A percentile compares a stretch with the other conserved stretches of the same genome.
Evolutionary conservation across 2,888 invertebrate species (phyloP).

Genomic region (Hemistola chrysoprasaria): DNA sequence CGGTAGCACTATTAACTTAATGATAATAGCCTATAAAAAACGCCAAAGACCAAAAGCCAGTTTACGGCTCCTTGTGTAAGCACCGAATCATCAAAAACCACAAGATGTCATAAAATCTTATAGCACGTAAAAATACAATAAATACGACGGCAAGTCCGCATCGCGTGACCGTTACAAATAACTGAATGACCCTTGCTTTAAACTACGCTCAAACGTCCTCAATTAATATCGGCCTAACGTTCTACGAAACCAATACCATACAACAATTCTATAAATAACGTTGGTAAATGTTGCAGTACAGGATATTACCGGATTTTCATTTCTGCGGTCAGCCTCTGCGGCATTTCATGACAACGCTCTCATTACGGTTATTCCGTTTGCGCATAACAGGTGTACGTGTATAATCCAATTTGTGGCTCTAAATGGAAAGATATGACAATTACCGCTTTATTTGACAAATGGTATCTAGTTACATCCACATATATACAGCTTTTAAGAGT

Average conservation of each 20-base stretch:
- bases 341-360: slow-evolving; percentile 6
- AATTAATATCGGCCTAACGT: slow-evolving; percentile 33
- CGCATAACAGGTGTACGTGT: slow-evolving; percentile 7
- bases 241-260: slow-evolving; percentile 28
- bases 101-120: slow-evolving; percentile 26
- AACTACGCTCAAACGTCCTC: slow-evolving; percentile 38
- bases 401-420: slow-evolving; percentile 11
- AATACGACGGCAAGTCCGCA: slow-evolving; percentile 35
- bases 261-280: slow-evolving; percentile 25
- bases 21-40: slow-evolving; percentile 4
- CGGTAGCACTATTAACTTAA: no score
- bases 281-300: slow-evolving; percentile 18
- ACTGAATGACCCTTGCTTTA: slow-evolving; percentile 30
- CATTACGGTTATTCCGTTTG: slow-evolving; percentile 15
- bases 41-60: slow-evolving; percentile 5
- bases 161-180: slow-evolving; percentile 43
- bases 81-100: slow-evolving; percentile 2
- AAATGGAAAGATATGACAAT: slow-evolving; percentile 4
- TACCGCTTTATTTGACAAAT: slow-evolving; percentile 9
- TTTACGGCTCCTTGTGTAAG: slow-evolving; percentile 2
- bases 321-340: slow-evolving; percentile 18
- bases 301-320: slow-evolving; percentile 36
- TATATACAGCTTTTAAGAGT: slow-evolving; percentile 1
- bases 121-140: slow-evolving; percentile 33
- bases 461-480: slow-evolving; percentile 7